Evolutionary conservation across 2,797 vertebrate genomes (phyloP), one percentile per base, ranked within the genome.

Genomic region (Anableps anableps): DNA sequence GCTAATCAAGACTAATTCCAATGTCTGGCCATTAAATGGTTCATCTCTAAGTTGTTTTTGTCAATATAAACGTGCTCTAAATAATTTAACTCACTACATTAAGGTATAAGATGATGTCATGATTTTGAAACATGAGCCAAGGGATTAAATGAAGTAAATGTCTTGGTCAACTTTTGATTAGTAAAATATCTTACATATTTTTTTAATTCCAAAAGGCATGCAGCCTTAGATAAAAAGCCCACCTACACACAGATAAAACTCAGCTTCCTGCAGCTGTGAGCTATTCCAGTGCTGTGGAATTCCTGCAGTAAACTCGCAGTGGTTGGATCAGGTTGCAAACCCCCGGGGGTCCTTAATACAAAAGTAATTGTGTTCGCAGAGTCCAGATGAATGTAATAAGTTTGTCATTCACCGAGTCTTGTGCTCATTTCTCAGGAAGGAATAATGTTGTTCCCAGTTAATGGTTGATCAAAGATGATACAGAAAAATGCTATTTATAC

Each of bases 291-390:
- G 74, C 31, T 5, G 60, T 88, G 77, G 79, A 89, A 91, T 94
- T 90, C 85, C 83, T 89, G 85, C 89, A 89, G 86, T 89, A 80
- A 91, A 89, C 78, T 87, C 77, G 47, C 82, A 82, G 38, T 88
- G 77, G 83, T 78, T 74, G 79, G 88, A 90, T 95, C 88, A 88
- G 87, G 91, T 93, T 91, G 85, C 89, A 71, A 72, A 76, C 55
- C 86, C 75, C 64, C 3, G n/a, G 80, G 85, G 84, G 85, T 86
- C 78, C 68, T 76, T 92, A 89, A 91, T 92, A 90, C 89, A 89
- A 88, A 94, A 93, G 82, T 91, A 91, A 94, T 91, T 90, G 89
- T 93, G 86, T 91, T 82, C 75, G 83, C 83, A 80, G 85, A 87
- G 62, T 53, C 83, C 45, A 78, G 83, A 86, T 80, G 75, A 76